Evolutionary conservation across 2,113 vertebrate species (phyloP).

Genomic region (Micromys minutus): DNA sequence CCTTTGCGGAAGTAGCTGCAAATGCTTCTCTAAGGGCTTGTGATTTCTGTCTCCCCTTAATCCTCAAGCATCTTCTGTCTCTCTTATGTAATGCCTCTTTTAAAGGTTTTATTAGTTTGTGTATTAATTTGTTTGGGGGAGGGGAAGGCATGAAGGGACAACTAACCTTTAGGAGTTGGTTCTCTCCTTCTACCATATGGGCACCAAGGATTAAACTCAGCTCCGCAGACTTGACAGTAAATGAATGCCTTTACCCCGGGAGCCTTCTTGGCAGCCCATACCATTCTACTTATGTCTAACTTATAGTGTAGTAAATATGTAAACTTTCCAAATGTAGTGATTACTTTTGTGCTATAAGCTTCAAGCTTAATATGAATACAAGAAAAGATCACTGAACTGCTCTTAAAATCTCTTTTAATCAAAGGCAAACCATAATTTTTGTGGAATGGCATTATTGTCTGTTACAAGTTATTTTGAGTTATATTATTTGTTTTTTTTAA

Average conservation of each 20-base stretch:
- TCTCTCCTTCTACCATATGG: not conserved
- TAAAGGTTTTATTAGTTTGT: not conserved
- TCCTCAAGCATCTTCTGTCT: conserved; percentile 45
- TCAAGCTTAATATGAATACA: conserved; percentile 50
- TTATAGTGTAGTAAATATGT: conserved; percentile 24
- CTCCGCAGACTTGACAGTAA: not conserved
- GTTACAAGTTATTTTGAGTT: conserved; percentile 39
- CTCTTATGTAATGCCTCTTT: not conserved
- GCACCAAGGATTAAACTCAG: not conserved
- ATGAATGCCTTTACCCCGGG: not conserved
- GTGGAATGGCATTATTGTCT: conserved; percentile 28
- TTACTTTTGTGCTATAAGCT: conserved; percentile 37
- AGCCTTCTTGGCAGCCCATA: not conserved
- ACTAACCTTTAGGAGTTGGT: not conserved
- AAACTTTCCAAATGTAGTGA: conserved; percentile 35
- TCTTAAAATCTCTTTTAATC: conserved; percentile 47
- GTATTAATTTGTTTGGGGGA: not conserved
- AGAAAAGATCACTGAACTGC: conserved; percentile 28
- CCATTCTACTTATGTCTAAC: not conserved
- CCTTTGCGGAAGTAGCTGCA: not conserved
- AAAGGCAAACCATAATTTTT: conserved; percentile 51
- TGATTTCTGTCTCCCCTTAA: conserved; percentile 10
- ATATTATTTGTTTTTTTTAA: conserved; percentile 17
- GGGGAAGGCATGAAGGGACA: not conserved
- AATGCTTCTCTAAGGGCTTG: not conserved